Percentiles rank a stretch among this genome's conserved stretches.
Evolutionary conservation across 2,113 vertebrate species (phyloP).

Genomic region (Ploceus nigricollis): DNA sequence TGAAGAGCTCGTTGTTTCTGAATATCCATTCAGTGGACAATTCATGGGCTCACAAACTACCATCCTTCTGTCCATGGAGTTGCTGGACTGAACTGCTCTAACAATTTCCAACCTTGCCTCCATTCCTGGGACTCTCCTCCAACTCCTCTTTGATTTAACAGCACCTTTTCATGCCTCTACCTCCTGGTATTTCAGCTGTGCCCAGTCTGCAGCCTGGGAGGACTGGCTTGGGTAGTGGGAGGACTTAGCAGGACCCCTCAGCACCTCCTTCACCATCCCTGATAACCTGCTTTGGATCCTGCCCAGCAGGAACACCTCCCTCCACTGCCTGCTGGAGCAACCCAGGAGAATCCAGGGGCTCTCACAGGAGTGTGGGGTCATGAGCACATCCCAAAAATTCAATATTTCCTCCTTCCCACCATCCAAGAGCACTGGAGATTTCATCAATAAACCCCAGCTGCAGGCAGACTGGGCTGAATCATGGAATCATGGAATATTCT

Average conservation of each 20-base stretch:
- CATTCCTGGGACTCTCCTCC: neutral
- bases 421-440: neutral
- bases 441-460: rapidly evolving
- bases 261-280: neutral
- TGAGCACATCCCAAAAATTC: neutral
- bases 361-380: neutral
- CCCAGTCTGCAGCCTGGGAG: neutral
- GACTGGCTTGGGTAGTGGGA: neutral
- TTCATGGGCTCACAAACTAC: neutral
- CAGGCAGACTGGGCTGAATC: neutral
- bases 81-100: neutral
- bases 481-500: neutral
- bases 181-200: neutral
- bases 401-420: neutral
- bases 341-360: neutral
- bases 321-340: neutral
- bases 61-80: neutral
- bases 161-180: neutral
- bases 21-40: neutral
- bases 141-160: neutral
- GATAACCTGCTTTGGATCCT: neutral
- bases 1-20: neutral
- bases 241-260: neutral
- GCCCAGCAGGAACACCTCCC: neutral
- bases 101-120: neutral